Evolutionary conservation across 2,113 vertebrate genomes (phyloP).

Genomic region (Nothoprocta pentlandii): DNA sequence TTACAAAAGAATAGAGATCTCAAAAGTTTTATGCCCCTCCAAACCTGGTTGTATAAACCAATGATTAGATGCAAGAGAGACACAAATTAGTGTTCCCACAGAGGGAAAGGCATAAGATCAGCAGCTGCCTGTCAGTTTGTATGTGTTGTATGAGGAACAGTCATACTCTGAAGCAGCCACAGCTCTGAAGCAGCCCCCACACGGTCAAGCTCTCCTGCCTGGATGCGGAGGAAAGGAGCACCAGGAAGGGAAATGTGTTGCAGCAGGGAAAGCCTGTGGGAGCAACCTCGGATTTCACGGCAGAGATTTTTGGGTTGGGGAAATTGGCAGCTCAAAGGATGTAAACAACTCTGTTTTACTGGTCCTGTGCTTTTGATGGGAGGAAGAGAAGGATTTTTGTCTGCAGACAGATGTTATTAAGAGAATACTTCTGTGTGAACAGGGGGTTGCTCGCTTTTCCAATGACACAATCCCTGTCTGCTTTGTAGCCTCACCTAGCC

Average conservation of each 20-base stretch:
- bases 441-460: not conserved
- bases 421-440: not conserved
- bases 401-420: not conserved
- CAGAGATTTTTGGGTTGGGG: not conserved
- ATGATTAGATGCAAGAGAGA: not conserved
- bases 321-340: not conserved
- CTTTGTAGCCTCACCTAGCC: not conserved
- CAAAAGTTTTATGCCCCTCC: not conserved
- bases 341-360: not conserved
- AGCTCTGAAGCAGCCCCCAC: not conserved
- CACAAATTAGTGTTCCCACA: accelerated
- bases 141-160: too few relatives aligned
- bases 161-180: not conserved
- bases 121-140: accelerated
- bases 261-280: accelerated
- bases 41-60: accelerated
- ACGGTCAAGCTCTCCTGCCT: accelerated
- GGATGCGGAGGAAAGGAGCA: not conserved
- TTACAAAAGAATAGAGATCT: not conserved
- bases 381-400: not conserved
- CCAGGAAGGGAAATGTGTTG: not conserved
- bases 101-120: not conserved
- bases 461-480: accelerated
- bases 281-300: not conserved
- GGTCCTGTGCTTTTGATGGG: not conserved